Conservation (phyloP, 2,113 vertebrate species). For the Amazona vittata region DNA sequence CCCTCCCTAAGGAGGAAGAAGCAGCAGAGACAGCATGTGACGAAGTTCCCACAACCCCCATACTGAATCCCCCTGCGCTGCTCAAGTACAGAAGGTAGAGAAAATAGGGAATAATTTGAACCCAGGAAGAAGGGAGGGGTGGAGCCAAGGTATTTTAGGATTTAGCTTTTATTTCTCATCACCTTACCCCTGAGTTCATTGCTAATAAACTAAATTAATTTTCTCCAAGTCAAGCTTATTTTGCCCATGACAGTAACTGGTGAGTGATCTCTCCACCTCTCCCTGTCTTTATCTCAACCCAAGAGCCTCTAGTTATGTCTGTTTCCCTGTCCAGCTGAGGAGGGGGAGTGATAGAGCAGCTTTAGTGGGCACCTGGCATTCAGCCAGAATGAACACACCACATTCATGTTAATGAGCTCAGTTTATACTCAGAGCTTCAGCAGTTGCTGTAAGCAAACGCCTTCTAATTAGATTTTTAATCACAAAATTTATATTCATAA, state of each 20-base stretch:
- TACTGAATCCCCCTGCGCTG: neutral
- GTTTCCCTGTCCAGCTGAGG: neutral
- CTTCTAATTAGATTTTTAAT: neutral
- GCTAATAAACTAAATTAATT: neutral
- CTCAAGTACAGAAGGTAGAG: neutral
- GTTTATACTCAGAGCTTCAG: neutral
- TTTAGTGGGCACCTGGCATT: neutral
- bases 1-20: neutral
- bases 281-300: neutral
- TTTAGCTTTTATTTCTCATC: neutral
- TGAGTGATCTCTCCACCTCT: neutral
- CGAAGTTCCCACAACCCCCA: neutral
- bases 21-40: neutral
- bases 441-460: neutral
- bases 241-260: neutral
- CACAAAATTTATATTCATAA: neutral
- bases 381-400: neutral
- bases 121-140: neutral
- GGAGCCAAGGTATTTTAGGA: neutral
- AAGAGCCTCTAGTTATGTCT: neutral
- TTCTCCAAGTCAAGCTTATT: neutral
- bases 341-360: rapidly evolving
- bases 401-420: neutral
- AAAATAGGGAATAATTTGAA: neutral
- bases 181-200: neutral